A percentile compares a stretch with the other conserved stretches of the same genome.
These are phyloP conservation scores for Tipula confusa DNA, from an alignment of 2,888 invertebrate species.

Conservation along the genomic window DNA sequence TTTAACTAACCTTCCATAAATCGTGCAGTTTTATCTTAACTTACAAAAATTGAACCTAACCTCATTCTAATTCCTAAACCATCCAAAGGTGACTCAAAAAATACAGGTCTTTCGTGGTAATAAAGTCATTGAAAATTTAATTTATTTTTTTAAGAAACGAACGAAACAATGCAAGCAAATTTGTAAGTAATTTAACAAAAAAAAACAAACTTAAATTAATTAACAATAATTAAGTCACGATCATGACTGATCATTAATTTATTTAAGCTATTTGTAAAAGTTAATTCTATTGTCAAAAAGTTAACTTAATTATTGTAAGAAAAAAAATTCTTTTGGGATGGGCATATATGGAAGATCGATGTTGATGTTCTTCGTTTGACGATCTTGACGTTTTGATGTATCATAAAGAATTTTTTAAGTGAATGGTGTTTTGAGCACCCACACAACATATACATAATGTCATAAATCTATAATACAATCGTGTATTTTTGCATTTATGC, in stretches of 20 bases:
- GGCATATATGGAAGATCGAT: not conserved
- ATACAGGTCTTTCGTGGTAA: not conserved
- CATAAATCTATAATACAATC: not conserved
- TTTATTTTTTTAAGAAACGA: not conserved
- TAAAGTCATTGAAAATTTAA: not conserved
- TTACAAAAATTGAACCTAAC: no score
- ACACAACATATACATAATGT: no score
- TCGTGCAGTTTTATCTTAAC: no score
- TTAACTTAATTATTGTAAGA: not conserved
- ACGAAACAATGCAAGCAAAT: slow-evolving; percentile 4
- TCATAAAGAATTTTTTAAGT: not conserved
- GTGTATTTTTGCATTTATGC: not conserved
- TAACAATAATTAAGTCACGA: slow-evolving; percentile 20
- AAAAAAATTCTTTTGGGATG: not conserved
- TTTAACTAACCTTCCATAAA: no score
- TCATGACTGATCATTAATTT: slow-evolving; percentile 6
- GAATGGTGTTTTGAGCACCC: slow-evolving; percentile 4
- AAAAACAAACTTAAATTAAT: not conserved
- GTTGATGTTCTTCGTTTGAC: not conserved
- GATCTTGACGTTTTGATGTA: not conserved
- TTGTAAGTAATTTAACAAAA: slow-evolving; percentile 3
- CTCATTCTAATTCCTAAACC: not conserved
- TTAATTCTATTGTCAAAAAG: slow-evolving; percentile 9
- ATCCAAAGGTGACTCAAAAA: not conserved
- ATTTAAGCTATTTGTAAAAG: not conserved